Evolutionary conservation across 1,140 invertebrate genomes (phyloP).

Genomic region (Scaptomyza montana): DNA sequence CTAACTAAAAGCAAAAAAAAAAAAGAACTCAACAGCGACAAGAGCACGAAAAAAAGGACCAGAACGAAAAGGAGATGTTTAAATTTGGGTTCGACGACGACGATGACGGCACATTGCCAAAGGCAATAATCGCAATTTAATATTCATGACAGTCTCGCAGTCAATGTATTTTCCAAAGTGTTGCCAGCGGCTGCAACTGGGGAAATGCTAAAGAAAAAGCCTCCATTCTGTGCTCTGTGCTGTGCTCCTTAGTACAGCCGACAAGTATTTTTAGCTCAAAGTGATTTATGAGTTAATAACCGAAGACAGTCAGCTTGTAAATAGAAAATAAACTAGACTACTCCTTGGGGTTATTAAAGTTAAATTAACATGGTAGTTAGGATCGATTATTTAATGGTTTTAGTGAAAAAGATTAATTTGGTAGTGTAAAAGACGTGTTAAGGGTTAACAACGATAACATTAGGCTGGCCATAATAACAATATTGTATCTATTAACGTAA

Average conservation of each 20-base stretch:
- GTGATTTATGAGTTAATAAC: slow-evolving; percentile 28
- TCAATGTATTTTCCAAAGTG: slow-evolving; percentile 75
- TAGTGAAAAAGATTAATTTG: not conserved
- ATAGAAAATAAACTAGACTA: not conserved
- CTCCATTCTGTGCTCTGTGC: not conserved
- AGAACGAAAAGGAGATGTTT: not conserved
- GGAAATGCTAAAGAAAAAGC: slow-evolving; percentile 21
- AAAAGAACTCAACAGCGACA: not conserved
- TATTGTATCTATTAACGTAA: too few species aligned
- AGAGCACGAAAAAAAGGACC: not conserved
- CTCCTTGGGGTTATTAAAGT: not conserved
- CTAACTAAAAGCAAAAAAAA: slow-evolving; percentile 2
- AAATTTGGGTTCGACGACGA: slow-evolving; percentile 15
- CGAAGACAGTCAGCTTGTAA: not conserved
- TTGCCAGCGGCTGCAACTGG: slow-evolving; percentile 54
- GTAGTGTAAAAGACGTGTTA: not conserved
- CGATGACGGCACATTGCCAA: slow-evolving; percentile 61
- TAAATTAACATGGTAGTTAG: not conserved
- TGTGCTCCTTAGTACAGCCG: slow-evolving; percentile 34
- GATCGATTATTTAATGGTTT: not conserved
- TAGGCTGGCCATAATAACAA: too few species aligned
- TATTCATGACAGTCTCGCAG: slow-evolving; percentile 76
- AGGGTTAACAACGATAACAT: not conserved
- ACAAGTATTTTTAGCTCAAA: slow-evolving; percentile 16
- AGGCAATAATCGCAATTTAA: slow-evolving; percentile 81